Evolutionary conservation across 2,888 invertebrate species (phyloP).

Genomic region (Lasiommata megera): DNA sequence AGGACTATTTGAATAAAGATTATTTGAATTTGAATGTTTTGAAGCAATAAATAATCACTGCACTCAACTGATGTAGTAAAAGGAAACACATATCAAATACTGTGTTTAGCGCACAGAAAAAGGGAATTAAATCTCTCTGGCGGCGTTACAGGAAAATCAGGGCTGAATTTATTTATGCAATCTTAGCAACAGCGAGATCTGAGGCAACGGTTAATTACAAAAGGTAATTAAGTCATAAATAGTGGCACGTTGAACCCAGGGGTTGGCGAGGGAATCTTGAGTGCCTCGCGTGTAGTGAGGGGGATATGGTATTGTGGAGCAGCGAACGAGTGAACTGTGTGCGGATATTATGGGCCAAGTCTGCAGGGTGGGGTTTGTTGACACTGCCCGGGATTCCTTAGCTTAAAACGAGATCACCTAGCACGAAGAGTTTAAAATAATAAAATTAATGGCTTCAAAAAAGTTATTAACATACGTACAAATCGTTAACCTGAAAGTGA

Average conservation of each 20-base stretch:
- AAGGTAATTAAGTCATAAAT: constrained; percentile 39
- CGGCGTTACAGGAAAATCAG: constrained; percentile 19
- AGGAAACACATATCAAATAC: not conserved
- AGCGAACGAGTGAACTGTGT: not conserved
- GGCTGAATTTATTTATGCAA: constrained; percentile 34
- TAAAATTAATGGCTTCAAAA: too few relatives aligned
- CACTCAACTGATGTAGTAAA: not conserved
- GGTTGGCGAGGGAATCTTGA: constrained; percentile 10
- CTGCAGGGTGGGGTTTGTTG: not conserved
- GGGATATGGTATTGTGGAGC: not conserved
- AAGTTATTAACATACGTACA: too few relatives aligned
- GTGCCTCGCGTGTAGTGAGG: constrained; percentile 17
- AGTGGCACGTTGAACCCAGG: constrained; percentile 27
- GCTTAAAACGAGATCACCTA: too few relatives aligned
- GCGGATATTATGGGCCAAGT: not conserved
- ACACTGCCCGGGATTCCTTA: too few relatives aligned
- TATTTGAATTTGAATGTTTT: too few relatives aligned
- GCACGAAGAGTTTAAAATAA: too few relatives aligned
- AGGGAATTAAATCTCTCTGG: constrained; percentile 6
- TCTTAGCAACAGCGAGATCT: constrained; percentile 31
- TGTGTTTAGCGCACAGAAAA: not conserved
- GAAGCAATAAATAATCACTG: too few relatives aligned
- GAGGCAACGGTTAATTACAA: constrained; percentile 39
- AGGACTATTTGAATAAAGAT: too few relatives aligned
- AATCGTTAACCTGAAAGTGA: too few relatives aligned